These are phyloP conservation scores for Pristionchus entomophagus DNA, from an alignment of 2,888 invertebrate species.

Conservation along the genomic window DNA sequence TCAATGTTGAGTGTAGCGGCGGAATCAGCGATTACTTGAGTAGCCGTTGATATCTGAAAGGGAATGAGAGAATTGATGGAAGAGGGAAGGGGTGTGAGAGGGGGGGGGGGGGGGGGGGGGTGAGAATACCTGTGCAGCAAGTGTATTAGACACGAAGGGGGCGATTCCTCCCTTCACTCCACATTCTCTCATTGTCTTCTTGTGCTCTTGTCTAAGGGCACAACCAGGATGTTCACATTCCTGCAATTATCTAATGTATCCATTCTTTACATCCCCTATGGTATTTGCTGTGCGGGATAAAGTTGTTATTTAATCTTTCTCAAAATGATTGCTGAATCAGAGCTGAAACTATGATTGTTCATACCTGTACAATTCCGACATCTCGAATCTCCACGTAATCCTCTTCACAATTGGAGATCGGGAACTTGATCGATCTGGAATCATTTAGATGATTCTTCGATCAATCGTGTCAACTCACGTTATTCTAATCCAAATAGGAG, in stretches of 20 bases:
- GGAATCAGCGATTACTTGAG: slow-evolving; percentile 53
- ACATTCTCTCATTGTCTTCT: slow-evolving; percentile 54
- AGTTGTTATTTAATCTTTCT: too few species aligned
- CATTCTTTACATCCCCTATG: not conserved
- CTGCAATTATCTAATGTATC: slow-evolving; percentile 35
- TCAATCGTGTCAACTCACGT: slow-evolving; percentile 52
- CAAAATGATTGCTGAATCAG: too few species aligned
- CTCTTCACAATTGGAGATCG: slow-evolving; percentile 57
- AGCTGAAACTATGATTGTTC: too few species aligned
- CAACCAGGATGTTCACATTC: slow-evolving; percentile 67
- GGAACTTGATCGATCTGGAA: slow-evolving; percentile 59
- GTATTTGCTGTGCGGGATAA: not conserved
- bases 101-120: too few species aligned
- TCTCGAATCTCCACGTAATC: slow-evolving; percentile 66
- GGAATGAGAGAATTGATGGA: not conserved
- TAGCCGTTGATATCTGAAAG: slow-evolving; percentile 61
- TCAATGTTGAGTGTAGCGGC: slow-evolving; percentile 54
- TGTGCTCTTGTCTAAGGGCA: slow-evolving; percentile 48
- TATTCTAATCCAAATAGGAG: slow-evolving; percentile 65
- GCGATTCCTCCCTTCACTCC: slow-evolving; percentile 45
- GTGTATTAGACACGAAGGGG: slow-evolving; percentile 57
- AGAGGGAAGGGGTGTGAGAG: too few species aligned
- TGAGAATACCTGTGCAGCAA: slow-evolving; percentile 50
- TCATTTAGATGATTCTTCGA: not conserved
- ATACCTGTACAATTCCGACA: slow-evolving; percentile 54